Evolutionary conservation across 2,888 invertebrate genomes (phyloP).

Genomic region (Sesia apiformis): DNA sequence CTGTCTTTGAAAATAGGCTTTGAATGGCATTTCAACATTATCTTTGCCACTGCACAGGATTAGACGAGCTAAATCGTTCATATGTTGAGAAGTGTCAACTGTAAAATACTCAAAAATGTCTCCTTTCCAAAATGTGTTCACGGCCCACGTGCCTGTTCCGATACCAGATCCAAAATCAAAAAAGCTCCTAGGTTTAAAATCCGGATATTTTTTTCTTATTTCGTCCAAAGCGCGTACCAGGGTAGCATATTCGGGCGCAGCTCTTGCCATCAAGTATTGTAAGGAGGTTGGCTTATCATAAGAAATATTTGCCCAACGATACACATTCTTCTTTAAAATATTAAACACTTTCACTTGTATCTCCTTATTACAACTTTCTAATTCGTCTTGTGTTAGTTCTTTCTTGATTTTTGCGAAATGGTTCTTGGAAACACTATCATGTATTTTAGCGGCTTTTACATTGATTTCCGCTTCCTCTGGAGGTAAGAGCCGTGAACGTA

Average conservation of each 20-base stretch:
- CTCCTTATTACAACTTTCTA: slow-evolving; percentile 50
- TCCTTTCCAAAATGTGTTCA: slow-evolving; percentile 80
- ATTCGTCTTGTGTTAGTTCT: slow-evolving; percentile 39
- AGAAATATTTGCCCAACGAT: slow-evolving; percentile 83
- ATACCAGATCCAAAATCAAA: slow-evolving; percentile 96
- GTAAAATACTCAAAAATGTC: slow-evolving; percentile 87
- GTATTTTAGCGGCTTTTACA: slow-evolving; percentile 51
- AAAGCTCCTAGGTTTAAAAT: slow-evolving; percentile 83
- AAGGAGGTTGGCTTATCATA: slow-evolving; percentile 79
- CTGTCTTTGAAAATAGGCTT: slow-evolving; percentile 83
- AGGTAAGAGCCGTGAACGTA: slow-evolving; percentile 78
- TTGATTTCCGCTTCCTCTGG: slow-evolving; percentile 73
- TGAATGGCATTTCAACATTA: slow-evolving; percentile 72
- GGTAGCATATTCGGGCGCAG: slow-evolving; percentile 84
- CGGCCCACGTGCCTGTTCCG: slow-evolving; percentile 91
- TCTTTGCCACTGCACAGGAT: slow-evolving; percentile 80
- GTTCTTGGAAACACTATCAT: slow-evolving; percentile 42
- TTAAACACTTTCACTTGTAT: slow-evolving; percentile 70
- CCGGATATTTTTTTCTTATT: slow-evolving; percentile 76
- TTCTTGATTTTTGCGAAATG: slow-evolving; percentile 29
- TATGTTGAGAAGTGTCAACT: slow-evolving; percentile 86
- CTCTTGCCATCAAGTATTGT: slow-evolving; percentile 81
- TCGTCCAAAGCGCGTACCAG: slow-evolving; percentile 82
- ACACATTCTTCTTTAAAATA: slow-evolving; percentile 75
- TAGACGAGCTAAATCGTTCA: slow-evolving; percentile 87